Evolutionary conservation across 2,888 invertebrate genomes (phyloP), one percentile per base, ranked within the genome.

Genomic region (Helicoverpa assulta): DNA sequence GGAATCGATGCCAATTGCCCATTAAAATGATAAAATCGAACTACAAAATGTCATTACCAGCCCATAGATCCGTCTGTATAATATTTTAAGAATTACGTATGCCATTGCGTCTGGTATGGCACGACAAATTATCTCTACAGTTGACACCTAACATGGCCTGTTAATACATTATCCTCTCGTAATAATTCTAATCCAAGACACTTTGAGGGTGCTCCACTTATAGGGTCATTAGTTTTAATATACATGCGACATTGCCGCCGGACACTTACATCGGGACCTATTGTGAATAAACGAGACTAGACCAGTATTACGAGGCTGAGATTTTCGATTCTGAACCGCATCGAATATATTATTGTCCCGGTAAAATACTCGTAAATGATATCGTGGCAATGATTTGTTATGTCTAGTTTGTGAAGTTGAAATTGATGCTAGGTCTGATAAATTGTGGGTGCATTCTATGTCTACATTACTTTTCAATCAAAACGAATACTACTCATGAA

Each of bases 121-220:
- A 65, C 59, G 62, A 78, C 76, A 78, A 66, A 78, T 78, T 77
- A 66, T 73, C 54, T 55, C 47, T 58, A 59, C 63, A 54, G 43
- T 53, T 73, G 76, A 64, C 80, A 79, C 58, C 52, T 62, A 66
- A 80, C 80, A 79, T 64, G 76, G 69, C 58, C 57, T 61, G 76
- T 57, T 65, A 66, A 78, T 76, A 65, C 67, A 79, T 80, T 67
- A 69, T 65, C 52, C 60, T 68, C 58, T 71, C 57, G 69, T 74
- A 80, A 73, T 67, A 80, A 73, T 67, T 77, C 81, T 65, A 74
- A 51, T 69, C 53, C 43, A 12, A 58, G 65, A 64, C 73, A 70
- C 67, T 71, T 57, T 59, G 69, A 74, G 71, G 76, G 78, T 79
- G 76, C 80, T 82, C 83, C 40, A 76, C 53, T 68, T 73, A 65